A percentile compares a stretch with the other conserved stretches of the same genome.
phyloP scores from a whole-genome alignment of 2,797 vertebrate species.

The Danio jaintianensis region DNA sequence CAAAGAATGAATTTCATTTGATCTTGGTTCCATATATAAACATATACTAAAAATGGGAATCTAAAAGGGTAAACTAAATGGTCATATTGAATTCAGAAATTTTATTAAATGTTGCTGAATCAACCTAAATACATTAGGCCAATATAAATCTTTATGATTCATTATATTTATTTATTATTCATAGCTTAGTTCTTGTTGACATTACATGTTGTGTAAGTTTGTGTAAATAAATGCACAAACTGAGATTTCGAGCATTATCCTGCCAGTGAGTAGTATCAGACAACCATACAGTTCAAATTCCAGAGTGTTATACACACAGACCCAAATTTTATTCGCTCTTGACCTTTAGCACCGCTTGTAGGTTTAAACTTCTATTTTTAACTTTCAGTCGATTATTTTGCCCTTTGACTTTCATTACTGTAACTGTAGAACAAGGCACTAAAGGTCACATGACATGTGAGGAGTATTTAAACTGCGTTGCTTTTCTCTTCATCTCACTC shows the following conservation, averaged over 20 bases:
- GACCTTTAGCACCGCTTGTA: conserved; percentile 72
- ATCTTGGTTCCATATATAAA: too few species aligned
- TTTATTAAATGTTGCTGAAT: too few species aligned
- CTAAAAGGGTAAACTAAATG: too few species aligned
- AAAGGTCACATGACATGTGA: conserved; percentile 85
- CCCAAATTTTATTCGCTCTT: conserved; percentile 76
- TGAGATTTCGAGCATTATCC: neutral
- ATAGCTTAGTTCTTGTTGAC: too few species aligned
- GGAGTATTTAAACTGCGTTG: conserved; percentile 66
- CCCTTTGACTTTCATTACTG: conserved; percentile 82
- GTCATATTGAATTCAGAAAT: too few species aligned
- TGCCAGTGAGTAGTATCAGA: conserved; percentile 45
- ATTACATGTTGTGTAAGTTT: conserved; percentile 4
- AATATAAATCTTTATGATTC: too few species aligned
- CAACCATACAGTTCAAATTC: conserved; percentile 62
- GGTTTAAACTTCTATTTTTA: conserved; percentile 85
- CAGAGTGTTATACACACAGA: conserved; percentile 62
- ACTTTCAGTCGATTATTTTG: conserved; percentile 73
- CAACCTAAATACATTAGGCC: too few species aligned
- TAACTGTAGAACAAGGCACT: conserved; percentile 82
- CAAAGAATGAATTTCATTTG: too few species aligned
- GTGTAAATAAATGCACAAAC: neutral
- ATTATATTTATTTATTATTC: too few species aligned
- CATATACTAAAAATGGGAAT: too few species aligned
- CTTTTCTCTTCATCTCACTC: conserved; percentile 59